phyloP scores from a whole-genome alignment of 2,797 vertebrate species.

The Oophaga sylvatica region DNA sequence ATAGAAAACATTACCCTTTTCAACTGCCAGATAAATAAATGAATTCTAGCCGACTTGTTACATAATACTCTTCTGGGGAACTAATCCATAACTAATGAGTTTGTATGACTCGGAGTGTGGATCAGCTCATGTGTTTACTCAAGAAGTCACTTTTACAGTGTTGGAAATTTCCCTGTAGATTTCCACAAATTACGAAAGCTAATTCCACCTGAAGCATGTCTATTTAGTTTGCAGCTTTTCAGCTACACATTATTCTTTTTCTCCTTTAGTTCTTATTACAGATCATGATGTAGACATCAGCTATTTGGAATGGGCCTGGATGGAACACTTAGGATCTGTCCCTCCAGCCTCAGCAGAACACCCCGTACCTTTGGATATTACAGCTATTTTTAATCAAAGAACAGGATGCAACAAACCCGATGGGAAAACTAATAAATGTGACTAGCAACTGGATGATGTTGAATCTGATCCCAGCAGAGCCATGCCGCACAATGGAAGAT shows the following conservation, averaged over 20 bases:
- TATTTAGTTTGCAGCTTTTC: background rate
- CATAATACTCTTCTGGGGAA: background rate
- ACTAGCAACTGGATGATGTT: too few relatives aligned
- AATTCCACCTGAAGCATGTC: background rate
- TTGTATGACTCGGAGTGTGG: background rate
- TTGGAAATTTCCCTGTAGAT: conserved; percentile 21
- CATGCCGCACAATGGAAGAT: background rate
- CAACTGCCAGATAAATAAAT: background rate
- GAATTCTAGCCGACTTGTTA: background rate
- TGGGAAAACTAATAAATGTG: background rate
- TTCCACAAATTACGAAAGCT: background rate
- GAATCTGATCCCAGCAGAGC: background rate
- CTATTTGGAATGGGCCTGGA: background rate
- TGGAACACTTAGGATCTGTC: too few relatives aligned
- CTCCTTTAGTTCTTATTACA: background rate
- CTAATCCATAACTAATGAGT: background rate
- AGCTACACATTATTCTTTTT: background rate
- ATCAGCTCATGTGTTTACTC: conserved; percentile 10
- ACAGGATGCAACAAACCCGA: background rate
- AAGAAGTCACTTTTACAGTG: background rate
- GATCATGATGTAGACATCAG: background rate
- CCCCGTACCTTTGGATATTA: background rate
- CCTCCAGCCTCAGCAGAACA: background rate
- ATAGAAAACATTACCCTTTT: background rate
- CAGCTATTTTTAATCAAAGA: background rate